Conservation (phyloP, 2,888 invertebrate species). For the Danaus chrysippus region DNA sequence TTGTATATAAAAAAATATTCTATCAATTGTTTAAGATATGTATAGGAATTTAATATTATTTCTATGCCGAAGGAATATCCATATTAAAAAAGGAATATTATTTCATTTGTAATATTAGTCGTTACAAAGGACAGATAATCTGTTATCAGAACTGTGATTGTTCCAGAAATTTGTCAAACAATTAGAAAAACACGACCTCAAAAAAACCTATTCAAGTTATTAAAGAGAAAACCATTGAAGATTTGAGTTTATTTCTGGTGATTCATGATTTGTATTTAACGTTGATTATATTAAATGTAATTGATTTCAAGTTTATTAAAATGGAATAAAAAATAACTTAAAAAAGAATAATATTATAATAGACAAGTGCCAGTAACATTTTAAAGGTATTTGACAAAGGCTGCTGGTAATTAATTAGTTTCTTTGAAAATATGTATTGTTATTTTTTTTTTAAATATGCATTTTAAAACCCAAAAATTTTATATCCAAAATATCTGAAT, state of each 20-base stretch:
- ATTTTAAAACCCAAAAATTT: no score
- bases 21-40: background rate
- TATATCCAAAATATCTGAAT: no score
- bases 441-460: no score
- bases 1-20: background rate
- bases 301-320: background rate
- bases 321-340: background rate
- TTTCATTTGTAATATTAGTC: slow-evolving; percentile 57
- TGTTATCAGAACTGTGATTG: slow-evolving; percentile 43
- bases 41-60: background rate
- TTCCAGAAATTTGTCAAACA: slow-evolving; percentile 16
- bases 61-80: slow-evolving; percentile 19
- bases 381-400: no score
- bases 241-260: slow-evolving; percentile 11
- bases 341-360: background rate
- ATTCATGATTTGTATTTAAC: background rate
- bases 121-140: slow-evolving; percentile 55
- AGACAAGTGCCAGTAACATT: no score
- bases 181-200: slow-evolving; percentile 19
- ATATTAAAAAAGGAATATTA: slow-evolving; percentile 25
- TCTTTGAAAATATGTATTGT: no score
- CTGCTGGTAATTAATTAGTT: no score
- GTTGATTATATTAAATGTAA: background rate
- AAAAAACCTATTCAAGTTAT: slow-evolving; percentile 2
- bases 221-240: slow-evolving; percentile 10